phyloP scores from a whole-genome alignment of 2,888 invertebrate genomes.

The Spodoptera picta region DNA sequence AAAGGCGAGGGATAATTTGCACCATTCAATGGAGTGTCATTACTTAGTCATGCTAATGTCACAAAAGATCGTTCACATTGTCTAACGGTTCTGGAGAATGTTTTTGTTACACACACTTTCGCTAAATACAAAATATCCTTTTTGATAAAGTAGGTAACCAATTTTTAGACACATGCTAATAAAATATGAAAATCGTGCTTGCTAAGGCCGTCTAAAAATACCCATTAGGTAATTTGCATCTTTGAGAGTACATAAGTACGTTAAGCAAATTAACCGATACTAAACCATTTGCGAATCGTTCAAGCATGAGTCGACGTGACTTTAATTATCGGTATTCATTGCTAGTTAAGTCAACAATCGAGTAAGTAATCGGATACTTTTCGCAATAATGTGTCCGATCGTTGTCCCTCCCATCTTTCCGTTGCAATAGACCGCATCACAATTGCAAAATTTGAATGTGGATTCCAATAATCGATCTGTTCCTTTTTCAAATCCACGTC shows the following conservation, averaged over 20 bases:
- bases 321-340: conserved; percentile 30
- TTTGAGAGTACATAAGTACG: conserved; percentile 2
- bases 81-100: conserved; percentile 6
- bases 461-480: conserved; percentile 34
- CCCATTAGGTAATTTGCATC: background rate
- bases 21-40: conserved; percentile 1
- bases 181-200: too few relatives aligned
- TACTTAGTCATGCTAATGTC: conserved; percentile 11
- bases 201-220: too few relatives aligned
- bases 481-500: conserved; percentile 29
- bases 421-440: conserved; percentile 14
- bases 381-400: conserved; percentile 41
- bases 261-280: conserved; percentile 24
- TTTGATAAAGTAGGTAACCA: background rate
- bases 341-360: conserved; percentile 17
- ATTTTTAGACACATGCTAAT: too few relatives aligned
- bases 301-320: conserved; percentile 30
- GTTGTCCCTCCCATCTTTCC: conserved; percentile 23
- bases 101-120: conserved; percentile 28
- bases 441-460: conserved; percentile 29
- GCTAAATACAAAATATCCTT: conserved; percentile 1
- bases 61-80: conserved; percentile 16
- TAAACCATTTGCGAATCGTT: conserved; percentile 28
- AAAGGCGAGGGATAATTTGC: background rate
- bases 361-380: conserved; percentile 26